Evolutionary conservation across 2,113 vertebrate genomes (phyloP).

Genomic region (Isurus oxyrinchus): DNA sequence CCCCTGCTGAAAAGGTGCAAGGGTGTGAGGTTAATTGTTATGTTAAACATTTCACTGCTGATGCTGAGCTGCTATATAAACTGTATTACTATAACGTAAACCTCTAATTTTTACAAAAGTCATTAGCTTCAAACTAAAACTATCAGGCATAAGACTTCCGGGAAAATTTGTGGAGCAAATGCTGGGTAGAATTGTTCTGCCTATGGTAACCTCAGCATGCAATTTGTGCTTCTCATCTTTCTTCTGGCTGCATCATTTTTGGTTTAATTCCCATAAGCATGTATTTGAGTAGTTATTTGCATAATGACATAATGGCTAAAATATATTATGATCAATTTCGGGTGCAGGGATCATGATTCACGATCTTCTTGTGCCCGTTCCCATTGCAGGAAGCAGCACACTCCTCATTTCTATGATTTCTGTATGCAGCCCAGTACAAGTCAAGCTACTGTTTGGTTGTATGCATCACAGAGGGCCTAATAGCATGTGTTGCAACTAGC

Average conservation of each 20-base stretch:
- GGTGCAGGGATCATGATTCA: background rate
- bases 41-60: constrained; percentile 38
- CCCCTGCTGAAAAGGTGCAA: constrained; percentile 58
- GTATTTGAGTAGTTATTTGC: background rate
- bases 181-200: background rate
- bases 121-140: background rate
- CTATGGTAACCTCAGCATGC: background rate
- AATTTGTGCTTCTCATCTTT: background rate
- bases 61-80: background rate
- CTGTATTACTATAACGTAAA: background rate
- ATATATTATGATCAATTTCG: background rate
- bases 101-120: background rate
- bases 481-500: no score
- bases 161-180: background rate
- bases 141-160: background rate
- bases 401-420: background rate
- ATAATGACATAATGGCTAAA: background rate
- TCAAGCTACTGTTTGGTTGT: no score
- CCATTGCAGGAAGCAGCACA: no score
- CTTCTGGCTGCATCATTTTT: background rate
- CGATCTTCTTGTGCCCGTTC: no score
- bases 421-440: background rate
- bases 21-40: constrained; percentile 65
- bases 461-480: no score
- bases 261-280: background rate